phyloP scores from a whole-genome alignment of 1,140 invertebrate genomes.

The Ceratosolen solmsi region DNA sequence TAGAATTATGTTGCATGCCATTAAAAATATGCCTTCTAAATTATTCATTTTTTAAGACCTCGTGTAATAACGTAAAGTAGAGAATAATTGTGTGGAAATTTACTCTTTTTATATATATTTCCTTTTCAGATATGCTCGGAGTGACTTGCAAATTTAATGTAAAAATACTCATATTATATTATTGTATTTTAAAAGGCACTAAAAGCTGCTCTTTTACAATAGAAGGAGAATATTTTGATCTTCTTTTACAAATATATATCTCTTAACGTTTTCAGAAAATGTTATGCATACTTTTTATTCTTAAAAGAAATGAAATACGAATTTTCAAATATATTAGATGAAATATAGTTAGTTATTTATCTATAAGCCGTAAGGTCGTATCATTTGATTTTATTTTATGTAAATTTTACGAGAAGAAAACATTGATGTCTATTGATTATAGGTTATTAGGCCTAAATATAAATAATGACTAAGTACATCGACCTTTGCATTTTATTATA shows the following conservation, averaged over 20 bases:
- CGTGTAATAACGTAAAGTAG: neutral
- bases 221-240: neutral
- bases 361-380: too few species aligned
- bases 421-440: too few species aligned
- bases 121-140: neutral
- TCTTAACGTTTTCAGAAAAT: too few species aligned
- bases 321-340: too few species aligned
- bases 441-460: neutral
- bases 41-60: conserved; percentile 21
- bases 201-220: neutral
- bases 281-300: too few species aligned
- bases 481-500: neutral
- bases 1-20: neutral
- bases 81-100: neutral
- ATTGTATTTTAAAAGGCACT: neutral
- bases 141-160: neutral
- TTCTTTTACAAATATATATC: neutral
- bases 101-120: neutral
- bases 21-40: neutral
- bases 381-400: too few species aligned
- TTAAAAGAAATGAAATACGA: too few species aligned
- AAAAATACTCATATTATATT: too few species aligned
- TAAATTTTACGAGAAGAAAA: too few species aligned
- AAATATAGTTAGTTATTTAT: too few species aligned
- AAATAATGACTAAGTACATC: neutral